A percentile compares a stretch with the other conserved stretches of the same genome.
These are phyloP conservation scores for Xenopus laevis DNA, from an alignment of 2,113 vertebrate species.

Conservation along the genomic window DNA sequence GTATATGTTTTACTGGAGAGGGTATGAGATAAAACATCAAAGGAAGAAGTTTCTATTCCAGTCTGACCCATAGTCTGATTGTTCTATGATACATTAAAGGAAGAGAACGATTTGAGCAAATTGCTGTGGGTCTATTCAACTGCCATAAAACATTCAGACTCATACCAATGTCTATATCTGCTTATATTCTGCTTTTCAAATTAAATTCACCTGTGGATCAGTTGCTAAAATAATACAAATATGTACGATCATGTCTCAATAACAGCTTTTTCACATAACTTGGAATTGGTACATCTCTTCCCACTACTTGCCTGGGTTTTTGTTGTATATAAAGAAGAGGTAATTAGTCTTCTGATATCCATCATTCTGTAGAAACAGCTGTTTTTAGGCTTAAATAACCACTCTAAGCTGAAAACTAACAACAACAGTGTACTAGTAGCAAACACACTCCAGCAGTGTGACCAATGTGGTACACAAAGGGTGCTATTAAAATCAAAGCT, in stretches of 20 bases:
- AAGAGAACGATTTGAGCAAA: not conserved
- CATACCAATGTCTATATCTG: not conserved
- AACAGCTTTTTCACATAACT: not conserved
- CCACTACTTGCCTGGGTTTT: not conserved
- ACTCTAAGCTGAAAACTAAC: too few relatives aligned
- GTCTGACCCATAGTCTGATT: not conserved
- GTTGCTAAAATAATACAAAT: not conserved
- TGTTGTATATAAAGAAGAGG: not conserved
- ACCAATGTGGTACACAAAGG: too few relatives aligned
- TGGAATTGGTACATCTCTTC: not conserved
- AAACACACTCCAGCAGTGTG: too few relatives aligned
- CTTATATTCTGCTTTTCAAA: not conserved
- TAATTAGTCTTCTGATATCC: not conserved
- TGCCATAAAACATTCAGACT: too few relatives aligned
- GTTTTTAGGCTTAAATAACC: too few relatives aligned
- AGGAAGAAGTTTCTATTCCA: not conserved
- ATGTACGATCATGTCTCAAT: not conserved
- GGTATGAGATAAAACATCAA: not conserved
- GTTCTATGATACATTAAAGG: slow-evolving; percentile 3
- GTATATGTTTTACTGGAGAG: slow-evolving; percentile 26
- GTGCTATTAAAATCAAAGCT: too few relatives aligned
- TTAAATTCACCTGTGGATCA: not conserved
- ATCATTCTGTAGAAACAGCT: not conserved
- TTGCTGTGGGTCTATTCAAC: not conserved
- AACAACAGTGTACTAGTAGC: too few relatives aligned